A percentile compares a stretch with the other conserved stretches of the same genome.
These are phyloP conservation scores for Mylabris sibirica DNA, from an alignment of 2,888 invertebrate genomes.

Conservation along the genomic window DNA sequence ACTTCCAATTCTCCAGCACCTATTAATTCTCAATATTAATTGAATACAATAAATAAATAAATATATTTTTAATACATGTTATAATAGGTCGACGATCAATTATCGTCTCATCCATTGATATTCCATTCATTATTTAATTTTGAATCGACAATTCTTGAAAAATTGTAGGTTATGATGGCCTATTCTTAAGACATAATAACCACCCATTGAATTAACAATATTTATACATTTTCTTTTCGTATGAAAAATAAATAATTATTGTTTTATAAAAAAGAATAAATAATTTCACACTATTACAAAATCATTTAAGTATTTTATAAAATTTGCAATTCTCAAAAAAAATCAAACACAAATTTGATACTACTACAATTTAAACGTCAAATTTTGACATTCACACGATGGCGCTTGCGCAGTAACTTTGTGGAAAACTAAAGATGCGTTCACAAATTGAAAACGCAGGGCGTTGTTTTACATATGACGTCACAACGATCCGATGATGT, in stretches of 20 bases:
- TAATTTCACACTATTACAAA: not conserved
- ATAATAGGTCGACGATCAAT: slow-evolving; percentile 77
- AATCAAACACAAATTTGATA: not conserved
- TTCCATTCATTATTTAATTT: slow-evolving; percentile 68
- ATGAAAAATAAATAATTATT: not conserved
- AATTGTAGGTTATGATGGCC: not conserved
- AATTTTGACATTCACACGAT: not conserved
- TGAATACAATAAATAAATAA: not conserved
- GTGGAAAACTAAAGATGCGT: not conserved
- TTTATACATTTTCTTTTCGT: not conserved
- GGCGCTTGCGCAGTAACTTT: not conserved
- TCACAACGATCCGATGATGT: too few relatives aligned
- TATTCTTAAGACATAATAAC: not conserved
- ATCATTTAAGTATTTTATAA: not conserved
- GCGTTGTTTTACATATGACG: too few relatives aligned
- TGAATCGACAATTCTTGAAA: slow-evolving; percentile 9
- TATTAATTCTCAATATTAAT: slow-evolving; percentile 23
- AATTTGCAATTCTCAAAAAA: not conserved
- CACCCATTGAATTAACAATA: not conserved
- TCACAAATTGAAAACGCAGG: too few relatives aligned
- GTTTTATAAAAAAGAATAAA: not conserved
- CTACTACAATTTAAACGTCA: not conserved
- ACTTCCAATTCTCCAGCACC: slow-evolving; percentile 85
- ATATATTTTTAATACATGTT: slow-evolving; percentile 67
- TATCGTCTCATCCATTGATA: slow-evolving; percentile 65